Conservation (phyloP, 2,113 vertebrate species). For the Oreamnos americanus region DNA sequence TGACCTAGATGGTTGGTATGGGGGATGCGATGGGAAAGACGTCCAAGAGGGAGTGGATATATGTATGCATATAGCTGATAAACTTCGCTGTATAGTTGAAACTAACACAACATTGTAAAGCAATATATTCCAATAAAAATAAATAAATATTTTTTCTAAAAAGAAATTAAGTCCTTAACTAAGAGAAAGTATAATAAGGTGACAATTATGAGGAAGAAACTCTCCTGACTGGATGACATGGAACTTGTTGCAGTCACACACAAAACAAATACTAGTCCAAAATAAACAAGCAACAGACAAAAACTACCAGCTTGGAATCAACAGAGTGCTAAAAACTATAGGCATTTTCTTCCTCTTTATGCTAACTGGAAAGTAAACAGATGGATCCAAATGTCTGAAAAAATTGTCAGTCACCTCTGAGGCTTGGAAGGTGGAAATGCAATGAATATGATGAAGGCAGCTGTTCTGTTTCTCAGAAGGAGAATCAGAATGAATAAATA, state of each 20-base stretch:
- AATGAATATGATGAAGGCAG: neutral
- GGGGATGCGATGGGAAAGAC: neutral
- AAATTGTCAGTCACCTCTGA: neutral
- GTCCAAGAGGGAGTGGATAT: neutral
- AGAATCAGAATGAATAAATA: neutral
- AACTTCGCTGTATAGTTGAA: neutral
- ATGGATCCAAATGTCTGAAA: neutral
- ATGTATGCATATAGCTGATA: neutral
- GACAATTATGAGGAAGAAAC: neutral
- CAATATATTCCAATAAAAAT: neutral
- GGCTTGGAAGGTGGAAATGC: neutral
- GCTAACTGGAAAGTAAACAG: neutral
- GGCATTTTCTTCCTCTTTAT: neutral
- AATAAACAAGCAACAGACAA: neutral
- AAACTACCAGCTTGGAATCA: neutral
- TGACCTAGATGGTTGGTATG: neutral
- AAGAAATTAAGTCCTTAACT: neutral
- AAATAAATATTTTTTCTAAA: neutral
- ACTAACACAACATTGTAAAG: neutral
- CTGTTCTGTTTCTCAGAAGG: neutral
- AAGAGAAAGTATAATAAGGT: neutral
- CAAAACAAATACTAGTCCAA: neutral
- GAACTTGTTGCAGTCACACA: neutral
- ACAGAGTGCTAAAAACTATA: neutral
- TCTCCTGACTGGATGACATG: neutral